These are phyloP conservation scores for Orthonychiurus folsomi DNA, from an alignment of 2,888 invertebrate genomes.

Conservation along the genomic window DNA sequence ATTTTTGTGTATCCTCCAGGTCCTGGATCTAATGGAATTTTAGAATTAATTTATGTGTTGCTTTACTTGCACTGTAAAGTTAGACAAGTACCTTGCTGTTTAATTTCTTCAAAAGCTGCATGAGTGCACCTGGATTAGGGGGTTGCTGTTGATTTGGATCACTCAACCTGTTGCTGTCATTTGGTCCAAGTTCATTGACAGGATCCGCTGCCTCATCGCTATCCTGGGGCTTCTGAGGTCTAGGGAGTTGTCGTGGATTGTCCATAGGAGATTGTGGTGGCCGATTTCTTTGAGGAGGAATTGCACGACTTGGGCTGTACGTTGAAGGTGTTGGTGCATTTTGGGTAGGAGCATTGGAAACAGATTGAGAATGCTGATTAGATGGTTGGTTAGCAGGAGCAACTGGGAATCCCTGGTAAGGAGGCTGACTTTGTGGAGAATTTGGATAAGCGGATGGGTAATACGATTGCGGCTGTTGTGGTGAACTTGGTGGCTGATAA, in stretches of 20 bases:
- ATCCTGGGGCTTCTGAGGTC: too few species aligned
- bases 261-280: too few species aligned
- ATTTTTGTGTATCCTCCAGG: slow-evolving; percentile 6
- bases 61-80: background rate
- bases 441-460: too few species aligned
- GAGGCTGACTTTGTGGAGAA: too few species aligned
- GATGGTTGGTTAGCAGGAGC: too few species aligned
- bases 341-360: too few species aligned
- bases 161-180: background rate
- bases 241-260: too few species aligned
- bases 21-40: slow-evolving; percentile 2
- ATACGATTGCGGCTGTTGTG: background rate
- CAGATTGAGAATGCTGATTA: too few species aligned
- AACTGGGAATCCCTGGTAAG: too few species aligned
- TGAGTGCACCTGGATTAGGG: background rate
- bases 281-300: background rate
- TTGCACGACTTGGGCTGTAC: background rate
- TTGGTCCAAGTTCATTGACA: background rate
- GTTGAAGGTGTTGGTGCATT: too few species aligned
- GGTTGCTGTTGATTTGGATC: background rate
- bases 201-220: background rate
- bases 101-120: background rate
- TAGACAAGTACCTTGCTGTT: background rate
- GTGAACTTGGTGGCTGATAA: background rate
- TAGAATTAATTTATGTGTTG: background rate